Conservation (phyloP, 2,888 invertebrate species). For the Ophion ellenae region DNA sequence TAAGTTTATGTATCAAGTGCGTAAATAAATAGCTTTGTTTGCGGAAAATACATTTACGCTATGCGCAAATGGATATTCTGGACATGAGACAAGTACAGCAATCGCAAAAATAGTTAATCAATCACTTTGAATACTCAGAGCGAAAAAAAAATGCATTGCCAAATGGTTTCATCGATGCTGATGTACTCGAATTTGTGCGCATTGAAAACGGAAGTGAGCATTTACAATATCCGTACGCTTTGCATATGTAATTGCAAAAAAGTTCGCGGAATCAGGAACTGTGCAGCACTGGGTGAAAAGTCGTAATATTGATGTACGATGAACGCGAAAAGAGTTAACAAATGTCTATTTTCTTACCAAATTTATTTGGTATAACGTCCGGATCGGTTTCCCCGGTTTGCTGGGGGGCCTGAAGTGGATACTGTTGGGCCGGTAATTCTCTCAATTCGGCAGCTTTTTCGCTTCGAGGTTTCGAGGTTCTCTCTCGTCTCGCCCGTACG, state of each 20-base stretch:
- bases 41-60: too few species aligned
- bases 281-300: neutral
- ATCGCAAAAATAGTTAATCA: too few species aligned
- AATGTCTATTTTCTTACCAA: slow-evolving; percentile 84
- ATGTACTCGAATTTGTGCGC: too few species aligned
- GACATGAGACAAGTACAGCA: too few species aligned
- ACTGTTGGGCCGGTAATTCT: slow-evolving; percentile 76
- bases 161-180: too few species aligned
- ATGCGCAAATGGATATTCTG: too few species aligned
- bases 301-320: neutral
- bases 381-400: slow-evolving; percentile 88
- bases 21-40: too few species aligned
- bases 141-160: too few species aligned
- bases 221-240: too few species aligned
- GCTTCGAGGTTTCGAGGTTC: slow-evolving; percentile 78
- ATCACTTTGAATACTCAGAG: too few species aligned
- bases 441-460: slow-evolving; percentile 80
- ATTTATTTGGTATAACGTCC: slow-evolving; percentile 91
- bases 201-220: too few species aligned
- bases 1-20: too few species aligned
- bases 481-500: slow-evolving; percentile 84
- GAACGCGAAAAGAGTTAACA: neutral
- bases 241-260: neutral
- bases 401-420: slow-evolving; percentile 79
- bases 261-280: neutral